Conservation (phyloP, 2,113 vertebrate genomes). For the Pseudopipra pipra region DNA sequence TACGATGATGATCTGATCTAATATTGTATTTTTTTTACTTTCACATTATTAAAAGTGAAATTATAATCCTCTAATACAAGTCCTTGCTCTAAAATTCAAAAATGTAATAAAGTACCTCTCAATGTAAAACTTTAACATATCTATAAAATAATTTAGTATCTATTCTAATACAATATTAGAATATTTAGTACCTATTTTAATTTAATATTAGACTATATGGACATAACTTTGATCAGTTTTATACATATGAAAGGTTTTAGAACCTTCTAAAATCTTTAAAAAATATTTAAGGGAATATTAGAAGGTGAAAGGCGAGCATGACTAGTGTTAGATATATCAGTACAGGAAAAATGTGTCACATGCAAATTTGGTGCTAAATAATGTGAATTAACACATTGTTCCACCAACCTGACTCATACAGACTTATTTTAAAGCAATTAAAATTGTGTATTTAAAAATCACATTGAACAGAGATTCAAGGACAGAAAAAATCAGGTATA, state of each 20-base stretch:
- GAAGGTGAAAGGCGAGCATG: not conserved
- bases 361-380: not conserved
- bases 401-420: not conserved
- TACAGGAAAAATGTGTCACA: not conserved
- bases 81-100: conserved; percentile 10
- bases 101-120: conserved; percentile 33
- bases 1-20: not conserved
- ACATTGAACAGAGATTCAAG: not conserved
- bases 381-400: not conserved
- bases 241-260: not conserved
- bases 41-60: conserved; percentile 8
- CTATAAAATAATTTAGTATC: conserved; percentile 55
- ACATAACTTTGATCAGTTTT: not conserved
- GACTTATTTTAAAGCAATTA: not conserved
- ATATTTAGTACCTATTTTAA: conserved; percentile 43
- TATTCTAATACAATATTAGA: conserved; percentile 28
- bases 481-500: not conserved
- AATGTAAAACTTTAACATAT: conserved; percentile 44
- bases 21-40: not conserved
- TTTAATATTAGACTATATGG: conserved; percentile 15
- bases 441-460: not conserved
- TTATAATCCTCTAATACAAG: not conserved
- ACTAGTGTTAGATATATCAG: not conserved
- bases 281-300: not conserved
- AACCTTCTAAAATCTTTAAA: not conserved